These are phyloP conservation scores for Cantharis lateralis DNA, from an alignment of 2,888 invertebrate genomes.

Conservation along the genomic window DNA sequence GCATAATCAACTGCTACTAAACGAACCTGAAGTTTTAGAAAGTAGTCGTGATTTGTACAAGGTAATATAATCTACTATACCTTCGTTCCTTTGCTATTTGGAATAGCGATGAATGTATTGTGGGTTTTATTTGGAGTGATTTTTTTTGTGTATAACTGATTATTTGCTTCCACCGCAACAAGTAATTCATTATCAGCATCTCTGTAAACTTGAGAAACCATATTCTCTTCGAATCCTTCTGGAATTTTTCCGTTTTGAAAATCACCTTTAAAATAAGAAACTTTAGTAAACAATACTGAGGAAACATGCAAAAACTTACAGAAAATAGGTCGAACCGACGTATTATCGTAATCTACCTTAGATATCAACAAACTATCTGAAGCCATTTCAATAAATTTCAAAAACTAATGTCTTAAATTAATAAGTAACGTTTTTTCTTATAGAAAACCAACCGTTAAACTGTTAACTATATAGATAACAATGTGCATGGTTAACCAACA, in stretches of 20 bases:
- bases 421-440: not conserved
- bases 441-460: not conserved
- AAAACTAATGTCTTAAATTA: not conserved
- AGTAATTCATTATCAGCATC: slow-evolving; percentile 32
- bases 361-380: not conserved
- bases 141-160: slow-evolving; percentile 42
- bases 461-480: not conserved
- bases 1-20: slow-evolving; percentile 31
- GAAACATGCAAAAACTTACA: not conserved
- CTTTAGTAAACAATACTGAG: not conserved
- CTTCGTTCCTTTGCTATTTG: slow-evolving; percentile 44
- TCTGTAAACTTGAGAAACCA: slow-evolving; percentile 39
- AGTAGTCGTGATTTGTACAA: not conserved
- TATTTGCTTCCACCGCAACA: slow-evolving; percentile 40
- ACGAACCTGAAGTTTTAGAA: slow-evolving; percentile 21
- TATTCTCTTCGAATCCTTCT: slow-evolving; percentile 34
- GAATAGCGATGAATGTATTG: slow-evolving; percentile 44
- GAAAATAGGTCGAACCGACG: slow-evolving; percentile 1
- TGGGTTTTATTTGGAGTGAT: slow-evolving; percentile 38
- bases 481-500: not conserved
- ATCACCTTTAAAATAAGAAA: slow-evolving; percentile 36
- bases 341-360: slow-evolving; percentile 1
- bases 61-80: slow-evolving; percentile 29
- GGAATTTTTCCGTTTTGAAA: slow-evolving; percentile 45
- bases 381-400: not conserved